A percentile compares a stretch with the other conserved stretches of the same genome.
These are phyloP conservation scores for Brevimyrus niger DNA, from an alignment of 2,113 vertebrate genomes.

Conservation along the genomic window DNA sequence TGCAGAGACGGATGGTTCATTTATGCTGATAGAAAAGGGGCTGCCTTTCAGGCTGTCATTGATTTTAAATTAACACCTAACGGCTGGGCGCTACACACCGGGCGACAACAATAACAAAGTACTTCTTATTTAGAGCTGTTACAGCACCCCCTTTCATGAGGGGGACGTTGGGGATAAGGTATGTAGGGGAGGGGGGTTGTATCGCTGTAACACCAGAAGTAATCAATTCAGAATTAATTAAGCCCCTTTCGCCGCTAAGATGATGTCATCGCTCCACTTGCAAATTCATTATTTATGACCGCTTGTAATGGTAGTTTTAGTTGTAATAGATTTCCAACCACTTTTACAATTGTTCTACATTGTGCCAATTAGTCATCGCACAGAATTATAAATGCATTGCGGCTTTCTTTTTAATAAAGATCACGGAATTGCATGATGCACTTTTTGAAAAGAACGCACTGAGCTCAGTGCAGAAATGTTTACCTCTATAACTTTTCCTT, in stretches of 20 bases:
- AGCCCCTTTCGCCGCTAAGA: neutral
- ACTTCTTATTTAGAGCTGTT: constrained; percentile 55
- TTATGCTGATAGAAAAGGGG: constrained; percentile 49
- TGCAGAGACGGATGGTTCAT: constrained; percentile 58
- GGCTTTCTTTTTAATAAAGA: neutral
- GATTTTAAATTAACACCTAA: constrained; percentile 73
- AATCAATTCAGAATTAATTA: constrained; percentile 14
- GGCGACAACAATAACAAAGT: constrained; percentile 61
- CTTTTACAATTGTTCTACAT: neutral
- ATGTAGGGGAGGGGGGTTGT: neutral
- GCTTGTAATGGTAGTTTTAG: constrained; percentile 3
- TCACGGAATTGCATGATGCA: neutral
- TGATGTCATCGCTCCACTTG: constrained; percentile 35
- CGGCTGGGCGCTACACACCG: constrained; percentile 59
- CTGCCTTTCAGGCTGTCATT: constrained; percentile 55
- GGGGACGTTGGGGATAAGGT: constrained; percentile 40
- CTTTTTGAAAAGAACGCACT: neutral
- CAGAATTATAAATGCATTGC: neutral
- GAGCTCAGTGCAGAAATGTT: neutral
- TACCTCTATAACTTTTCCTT: neutral
- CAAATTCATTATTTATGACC: constrained; percentile 51
- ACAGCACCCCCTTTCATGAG: constrained; percentile 27
- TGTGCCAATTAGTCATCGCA: neutral
- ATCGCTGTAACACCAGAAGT: neutral
- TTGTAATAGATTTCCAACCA: constrained; percentile 2